Evolutionary conservation across 2,113 vertebrate species (phyloP), one percentile per base, ranked within the genome.

Genomic region (Circaetus cinerascens): DNA sequence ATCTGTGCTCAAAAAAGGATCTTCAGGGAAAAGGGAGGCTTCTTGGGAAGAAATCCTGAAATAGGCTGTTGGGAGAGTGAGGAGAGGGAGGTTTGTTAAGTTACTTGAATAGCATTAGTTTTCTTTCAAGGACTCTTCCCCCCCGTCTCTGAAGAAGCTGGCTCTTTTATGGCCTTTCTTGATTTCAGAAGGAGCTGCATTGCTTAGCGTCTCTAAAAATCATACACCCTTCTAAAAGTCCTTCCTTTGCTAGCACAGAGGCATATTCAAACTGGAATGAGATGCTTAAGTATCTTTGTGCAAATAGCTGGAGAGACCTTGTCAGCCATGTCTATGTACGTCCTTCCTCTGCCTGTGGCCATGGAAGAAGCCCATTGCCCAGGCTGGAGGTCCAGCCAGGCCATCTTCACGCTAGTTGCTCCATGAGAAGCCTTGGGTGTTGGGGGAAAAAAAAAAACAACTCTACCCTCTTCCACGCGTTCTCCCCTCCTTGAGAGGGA

Each of bases 141-240:
- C 10, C 27, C 9, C 1, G 1, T 8, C 8, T 11, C 36, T 3
- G 7, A 66, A 55, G 41, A 59, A 48, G 11, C 4, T 34, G 32
- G 4, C 5, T 45, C 29, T 66, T 75, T 34, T 14, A 40, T 36
- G 36, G 12, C 22, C 38, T 72, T 63, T 19, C 29, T 64, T 64
- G 53, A 41, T n/a, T 81, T 84, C 30, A 64, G 67, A 43, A 60
- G 23, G 20, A 88, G 27, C 45, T 3, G 4, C 3, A 6, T 77
- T 67, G 50, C 36, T 73, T 60, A 48, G 22, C 29, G 5, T 64
- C 64, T 83, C 46, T 69, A 16, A 66, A 86, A 85, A 23, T 30
- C 71, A 75, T 41, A 27, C 2, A 38, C 32, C 29, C 27, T 56
- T 72, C 36, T 7, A 26, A 36, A 56, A 41, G 30, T 38, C 32